These are phyloP conservation scores for Varecia variegata DNA, from an alignment of 2,797 vertebrate genomes.

Conservation along the genomic window DNA sequence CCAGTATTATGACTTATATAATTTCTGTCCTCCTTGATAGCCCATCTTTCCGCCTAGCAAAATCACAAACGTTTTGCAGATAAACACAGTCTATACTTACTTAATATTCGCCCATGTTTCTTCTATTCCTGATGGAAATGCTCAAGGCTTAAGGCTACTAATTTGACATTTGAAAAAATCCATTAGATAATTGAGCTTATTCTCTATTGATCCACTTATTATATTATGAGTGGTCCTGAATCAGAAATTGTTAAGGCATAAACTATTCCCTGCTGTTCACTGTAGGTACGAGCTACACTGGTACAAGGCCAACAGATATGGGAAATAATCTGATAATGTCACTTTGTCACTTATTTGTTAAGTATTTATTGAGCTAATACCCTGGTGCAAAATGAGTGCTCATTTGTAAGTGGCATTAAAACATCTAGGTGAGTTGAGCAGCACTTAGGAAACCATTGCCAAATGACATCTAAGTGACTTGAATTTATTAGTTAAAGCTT, in stretches of 20 bases:
- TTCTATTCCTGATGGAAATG: slow-evolving; percentile 13
- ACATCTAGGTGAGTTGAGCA: background rate
- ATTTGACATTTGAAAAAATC: slow-evolving; percentile 31
- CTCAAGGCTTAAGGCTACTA: slow-evolving; percentile 6
- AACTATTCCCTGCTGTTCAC: background rate
- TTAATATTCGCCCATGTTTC: slow-evolving; percentile 5
- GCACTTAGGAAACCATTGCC: background rate
- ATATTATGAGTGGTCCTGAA: background rate
- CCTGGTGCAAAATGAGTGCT: background rate
- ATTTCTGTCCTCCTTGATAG: background rate
- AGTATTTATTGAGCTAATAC: background rate
- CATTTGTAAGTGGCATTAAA: background rate
- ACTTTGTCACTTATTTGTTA: slow-evolving; percentile 9
- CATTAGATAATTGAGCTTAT: background rate
- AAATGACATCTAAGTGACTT: background rate
- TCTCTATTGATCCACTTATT: background rate
- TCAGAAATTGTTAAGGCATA: background rate
- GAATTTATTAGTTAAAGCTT: slow-evolving; percentile 12
- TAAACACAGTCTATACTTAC: background rate
- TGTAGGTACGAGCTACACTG: background rate
- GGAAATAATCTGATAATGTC: background rate
- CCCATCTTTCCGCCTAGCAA: slow-evolving; percentile 22
- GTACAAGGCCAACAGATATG: background rate
- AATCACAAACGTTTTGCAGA: slow-evolving; percentile 50
- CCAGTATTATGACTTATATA: background rate